Evolutionary conservation across 2,888 invertebrate genomes (phyloP).

Genomic region (Cephus rjabovi): DNA sequence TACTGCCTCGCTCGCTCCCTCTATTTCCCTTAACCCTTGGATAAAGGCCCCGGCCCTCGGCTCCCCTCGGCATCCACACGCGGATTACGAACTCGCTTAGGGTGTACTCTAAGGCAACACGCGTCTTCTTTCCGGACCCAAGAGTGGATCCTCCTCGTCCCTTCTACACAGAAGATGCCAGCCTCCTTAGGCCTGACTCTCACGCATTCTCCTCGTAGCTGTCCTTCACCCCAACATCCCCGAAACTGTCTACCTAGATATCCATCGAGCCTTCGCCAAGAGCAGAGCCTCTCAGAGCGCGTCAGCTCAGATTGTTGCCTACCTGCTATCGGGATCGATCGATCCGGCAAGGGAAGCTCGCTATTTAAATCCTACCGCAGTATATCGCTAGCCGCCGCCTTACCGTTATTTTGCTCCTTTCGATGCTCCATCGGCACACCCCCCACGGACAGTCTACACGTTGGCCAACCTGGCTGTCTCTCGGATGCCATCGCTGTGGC

Average conservation of each 20-base stretch:
- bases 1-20: neutral
- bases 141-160: neutral
- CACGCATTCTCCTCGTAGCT: neutral
- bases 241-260: neutral
- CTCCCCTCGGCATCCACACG: neutral
- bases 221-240: neutral
- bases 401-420: neutral
- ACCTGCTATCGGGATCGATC: neutral
- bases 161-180: neutral
- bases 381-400: neutral
- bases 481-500: neutral
- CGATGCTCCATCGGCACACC: neutral
- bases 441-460: neutral
- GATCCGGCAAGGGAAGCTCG: neutral
- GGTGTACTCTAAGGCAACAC: neutral
- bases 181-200: neutral
- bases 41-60: slow-evolving; percentile 9
- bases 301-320: neutral
- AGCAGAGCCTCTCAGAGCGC: neutral
- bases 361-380: neutral
- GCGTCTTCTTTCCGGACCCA: neutral
- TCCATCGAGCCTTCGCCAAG: neutral
- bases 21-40: slow-evolving; percentile 8
- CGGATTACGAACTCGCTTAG: neutral
- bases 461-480: neutral